A percentile compares a stretch with the other conserved stretches of the same genome.
These are phyloP conservation scores for Fringilla coelebs DNA, from an alignment of 2,797 vertebrate species.

Conservation along the genomic window DNA sequence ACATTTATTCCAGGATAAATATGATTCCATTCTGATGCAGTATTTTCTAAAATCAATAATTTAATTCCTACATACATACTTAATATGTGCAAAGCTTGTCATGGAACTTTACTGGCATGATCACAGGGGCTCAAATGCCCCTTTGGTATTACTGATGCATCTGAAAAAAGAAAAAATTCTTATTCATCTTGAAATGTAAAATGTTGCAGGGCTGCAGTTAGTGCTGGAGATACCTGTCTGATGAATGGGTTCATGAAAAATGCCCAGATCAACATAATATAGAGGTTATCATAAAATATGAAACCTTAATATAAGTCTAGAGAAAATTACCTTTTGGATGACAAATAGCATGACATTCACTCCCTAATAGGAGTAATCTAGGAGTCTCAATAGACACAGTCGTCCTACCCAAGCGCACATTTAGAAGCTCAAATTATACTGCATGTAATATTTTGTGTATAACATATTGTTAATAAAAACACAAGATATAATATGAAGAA, in stretches of 20 bases:
- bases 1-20: neutral
- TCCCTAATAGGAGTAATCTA: constrained; percentile 52
- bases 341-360: constrained; percentile 41
- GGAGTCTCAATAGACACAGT: constrained; percentile 35
- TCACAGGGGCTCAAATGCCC: neutral
- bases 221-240: neutral
- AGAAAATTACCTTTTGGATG: constrained; percentile 51
- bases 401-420: neutral
- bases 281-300: constrained; percentile 44
- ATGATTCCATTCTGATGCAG: neutral
- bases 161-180: neutral
- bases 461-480: constrained; percentile 26
- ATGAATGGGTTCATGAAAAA: constrained; percentile 36
- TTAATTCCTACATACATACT: neutral
- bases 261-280: constrained; percentile 32
- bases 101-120: neutral
- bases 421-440: constrained; percentile 19
- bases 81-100: neutral
- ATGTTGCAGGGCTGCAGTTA: constrained; percentile 5
- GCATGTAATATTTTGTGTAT: constrained; percentile 25
- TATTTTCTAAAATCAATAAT: neutral
- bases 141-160: neutral
- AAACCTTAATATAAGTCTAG: constrained; percentile 37
- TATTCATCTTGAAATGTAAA: neutral
- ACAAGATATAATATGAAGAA: neutral